Conservation (phyloP, 2,797 vertebrate species). For the Champsocephalus esox region DNA sequence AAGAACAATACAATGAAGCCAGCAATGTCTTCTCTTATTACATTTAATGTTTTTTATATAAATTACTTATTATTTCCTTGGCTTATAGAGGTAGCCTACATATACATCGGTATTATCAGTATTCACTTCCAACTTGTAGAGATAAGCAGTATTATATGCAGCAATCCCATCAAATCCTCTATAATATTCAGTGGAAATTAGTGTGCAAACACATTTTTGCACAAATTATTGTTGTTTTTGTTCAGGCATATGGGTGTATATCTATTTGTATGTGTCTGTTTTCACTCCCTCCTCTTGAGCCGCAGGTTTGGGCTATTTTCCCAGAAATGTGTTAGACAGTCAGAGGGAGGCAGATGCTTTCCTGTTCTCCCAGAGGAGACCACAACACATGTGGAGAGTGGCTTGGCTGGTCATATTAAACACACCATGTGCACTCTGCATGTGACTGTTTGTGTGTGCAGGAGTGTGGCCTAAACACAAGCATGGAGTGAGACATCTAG, state of each 20-base stretch:
- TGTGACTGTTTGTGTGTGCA: conserved; percentile 59
- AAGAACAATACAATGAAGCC: conserved; percentile 28
- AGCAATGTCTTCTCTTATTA: conserved; percentile 51
- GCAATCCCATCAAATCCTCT: conserved; percentile 7
- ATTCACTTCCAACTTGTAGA: conserved; percentile 43
- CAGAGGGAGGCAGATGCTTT: conserved; percentile 81
- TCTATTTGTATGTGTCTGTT: conserved; percentile 13
- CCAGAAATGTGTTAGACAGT: conserved; percentile 76
- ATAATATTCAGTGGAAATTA: conserved; percentile 39
- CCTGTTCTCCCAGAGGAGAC: conserved; percentile 82
- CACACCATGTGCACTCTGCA: conserved; percentile 84
- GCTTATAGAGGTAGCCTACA: conserved; percentile 19
- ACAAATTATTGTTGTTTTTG: conserved; percentile 43
- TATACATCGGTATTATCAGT: conserved; percentile 45
- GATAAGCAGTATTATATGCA: conserved; percentile 39
- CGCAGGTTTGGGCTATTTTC: conserved; percentile 73
- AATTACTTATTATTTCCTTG: conserved; percentile 39
- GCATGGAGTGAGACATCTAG: conserved; percentile 75
- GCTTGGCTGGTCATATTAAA: conserved; percentile 84
- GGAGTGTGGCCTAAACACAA: conserved; percentile 48
- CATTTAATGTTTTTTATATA: conserved; percentile 65
- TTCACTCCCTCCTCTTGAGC: conserved; percentile 48
- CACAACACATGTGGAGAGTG: conserved; percentile 77
- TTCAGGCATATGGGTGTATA: conserved; percentile 14
- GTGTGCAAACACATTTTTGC: conserved; percentile 28